Base-by-base conservation (phyloP, 2,797 vertebrate genomes). In the Sternotherus odoratus region DNA sequence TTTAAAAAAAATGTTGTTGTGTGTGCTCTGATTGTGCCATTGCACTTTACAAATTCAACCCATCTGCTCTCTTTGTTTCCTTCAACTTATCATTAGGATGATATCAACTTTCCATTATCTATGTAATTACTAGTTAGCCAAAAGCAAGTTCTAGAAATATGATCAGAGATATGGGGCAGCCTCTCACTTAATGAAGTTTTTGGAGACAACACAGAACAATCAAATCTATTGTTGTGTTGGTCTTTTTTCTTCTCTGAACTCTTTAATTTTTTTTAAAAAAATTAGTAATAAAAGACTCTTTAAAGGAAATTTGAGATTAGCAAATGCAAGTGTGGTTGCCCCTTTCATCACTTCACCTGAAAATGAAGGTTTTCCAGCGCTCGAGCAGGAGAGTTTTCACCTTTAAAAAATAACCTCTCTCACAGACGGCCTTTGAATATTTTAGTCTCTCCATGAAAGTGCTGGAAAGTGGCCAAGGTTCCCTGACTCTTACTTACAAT, bases 21-120 rank as follows among this genome's bases (percentile, higher is more conserved):
- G 23, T 30, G 8, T 8, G 15, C 49, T 24, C 8, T 12, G 39
- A 80, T 84, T 79, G 77, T 28, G 28, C 60, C 3, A 54, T 10
- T 43, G 26, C 13, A 16, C 72, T 72, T 89, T 46, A n/a, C 53
- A 78, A 79, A 89, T 77, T 33, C 86, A 72, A 66, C 56, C 91
- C 92, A 93, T 91, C 86, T 92, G 82, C 56, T 88, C 24, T 49
- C 83, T 81, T 49, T 86, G 39, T 92, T 43, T 82, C 86, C 60
- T 53, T 81, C 85, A 72, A 83, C n/a, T 85, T 83, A 87, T 85
- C 89, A 56, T 92, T 93, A 87, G 43, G n/a, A 56, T 66, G 82
- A 83, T 85, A 82, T 66, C 83, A 75, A 66, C 66, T 86, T 91
- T 83, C 75, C 79, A 82, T 12, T 56, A 51, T 85, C 33, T 21